Evolutionary conservation across 2,888 invertebrate species (phyloP).

Genomic region (Drosophila recens): DNA sequence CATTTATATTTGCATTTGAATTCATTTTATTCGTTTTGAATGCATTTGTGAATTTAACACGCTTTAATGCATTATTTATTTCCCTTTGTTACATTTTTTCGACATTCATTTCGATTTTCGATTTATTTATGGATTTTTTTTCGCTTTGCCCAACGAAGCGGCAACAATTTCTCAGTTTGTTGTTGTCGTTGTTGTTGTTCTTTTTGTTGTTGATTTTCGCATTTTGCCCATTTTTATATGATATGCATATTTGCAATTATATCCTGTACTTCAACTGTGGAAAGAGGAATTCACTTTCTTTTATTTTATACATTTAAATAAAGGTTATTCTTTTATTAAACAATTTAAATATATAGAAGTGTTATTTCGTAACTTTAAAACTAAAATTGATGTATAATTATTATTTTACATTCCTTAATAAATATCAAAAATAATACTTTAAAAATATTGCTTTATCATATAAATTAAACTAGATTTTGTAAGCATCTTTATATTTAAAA

Average conservation of each 20-base stretch:
- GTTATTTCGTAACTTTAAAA: too few relatives aligned
- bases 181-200: too few relatives aligned
- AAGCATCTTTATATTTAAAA: too few relatives aligned
- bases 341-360: too few relatives aligned
- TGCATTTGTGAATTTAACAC: background rate
- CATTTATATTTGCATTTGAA: background rate
- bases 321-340: too few relatives aligned
- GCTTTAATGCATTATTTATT: conserved; percentile 10
- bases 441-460: too few relatives aligned
- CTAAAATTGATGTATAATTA: too few relatives aligned
- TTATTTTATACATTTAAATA: too few relatives aligned
- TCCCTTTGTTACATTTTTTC: conserved; percentile 8
- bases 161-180: background rate
- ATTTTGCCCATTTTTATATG: conserved; percentile 20
- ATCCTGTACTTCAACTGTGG: background rate
- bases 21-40: background rate
- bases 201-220: background rate
- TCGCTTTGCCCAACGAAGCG: conserved; percentile 24
- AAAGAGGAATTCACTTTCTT: too few relatives aligned
- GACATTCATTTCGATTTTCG: conserved; percentile 27
- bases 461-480: too few relatives aligned
- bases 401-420: too few relatives aligned
- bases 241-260: conserved; percentile 34
- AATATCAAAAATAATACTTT: too few relatives aligned
- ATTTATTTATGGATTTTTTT: conserved; percentile 29